Conservation (phyloP, 1,140 invertebrate species). For the Bombus vancouverensis region DNA sequence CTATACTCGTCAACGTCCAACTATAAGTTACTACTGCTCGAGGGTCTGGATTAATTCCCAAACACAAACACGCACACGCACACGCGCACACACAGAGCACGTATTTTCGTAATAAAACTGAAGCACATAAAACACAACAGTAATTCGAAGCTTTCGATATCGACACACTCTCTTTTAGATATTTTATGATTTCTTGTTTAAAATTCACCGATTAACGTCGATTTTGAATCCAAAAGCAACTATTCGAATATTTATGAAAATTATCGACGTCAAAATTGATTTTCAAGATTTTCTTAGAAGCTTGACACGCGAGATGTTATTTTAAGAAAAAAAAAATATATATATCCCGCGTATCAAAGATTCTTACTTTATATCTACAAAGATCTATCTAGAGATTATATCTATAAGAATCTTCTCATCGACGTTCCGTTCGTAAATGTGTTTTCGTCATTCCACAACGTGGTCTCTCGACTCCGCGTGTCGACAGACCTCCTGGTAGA, state of each 20-base stretch:
- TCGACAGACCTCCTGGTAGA: conserved; percentile 14
- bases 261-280: neutral
- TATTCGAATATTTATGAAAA: neutral
- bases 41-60: conserved; percentile 24
- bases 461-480: neutral
- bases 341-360: neutral
- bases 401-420: conserved; percentile 13
- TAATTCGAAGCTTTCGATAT: conserved; percentile 1
- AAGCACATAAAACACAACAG: neutral
- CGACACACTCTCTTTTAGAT: neutral
- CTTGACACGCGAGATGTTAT: neutral
- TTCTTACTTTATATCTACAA: neutral
- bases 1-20: neutral
- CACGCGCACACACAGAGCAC: neutral
- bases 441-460: conserved; percentile 49
- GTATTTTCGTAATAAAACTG: neutral
- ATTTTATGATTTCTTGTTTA: neutral
- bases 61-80: too few species aligned
- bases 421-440: conserved; percentile 6
- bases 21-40: neutral
- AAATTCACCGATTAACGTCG: conserved; percentile 17
- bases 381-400: too few species aligned
- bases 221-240: conserved; percentile 11
- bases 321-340: neutral
- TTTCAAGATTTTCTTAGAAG: neutral